Evolutionary conservation across 1,140 invertebrate genomes (phyloP).

Genomic region (Neodiprion fabricii): DNA sequence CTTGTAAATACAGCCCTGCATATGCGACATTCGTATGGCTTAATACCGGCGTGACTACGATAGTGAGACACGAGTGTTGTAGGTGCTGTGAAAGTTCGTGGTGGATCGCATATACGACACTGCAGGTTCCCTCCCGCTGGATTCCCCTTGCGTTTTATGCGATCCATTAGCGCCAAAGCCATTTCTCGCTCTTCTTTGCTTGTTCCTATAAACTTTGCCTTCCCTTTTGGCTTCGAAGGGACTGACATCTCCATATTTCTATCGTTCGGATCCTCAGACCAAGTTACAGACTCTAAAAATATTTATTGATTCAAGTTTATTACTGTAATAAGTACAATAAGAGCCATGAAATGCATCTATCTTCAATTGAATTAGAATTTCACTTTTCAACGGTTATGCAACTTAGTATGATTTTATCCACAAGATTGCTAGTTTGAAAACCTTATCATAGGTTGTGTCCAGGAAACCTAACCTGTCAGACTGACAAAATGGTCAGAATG

Average conservation of each 20-base stretch:
- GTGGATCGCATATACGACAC: constrained; percentile 69
- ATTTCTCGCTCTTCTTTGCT: constrained; percentile 62
- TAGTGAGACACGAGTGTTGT: constrained; percentile 73
- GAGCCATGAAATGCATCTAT: too few relatives aligned
- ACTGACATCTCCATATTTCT: constrained; percentile 32
- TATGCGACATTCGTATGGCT: constrained; percentile 70
- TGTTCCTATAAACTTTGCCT: constrained; percentile 65
- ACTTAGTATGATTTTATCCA: too few relatives aligned
- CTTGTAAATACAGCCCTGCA: constrained; percentile 71
- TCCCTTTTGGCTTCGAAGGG: constrained; percentile 59
- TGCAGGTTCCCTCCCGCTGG: constrained; percentile 60
- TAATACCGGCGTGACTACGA: constrained; percentile 72
- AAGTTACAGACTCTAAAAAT: constrained; percentile 14
- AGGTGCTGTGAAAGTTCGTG: constrained; percentile 70
- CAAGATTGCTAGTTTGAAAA: too few relatives aligned
- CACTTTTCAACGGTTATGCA: too few relatives aligned
- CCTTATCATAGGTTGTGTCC: too few relatives aligned
- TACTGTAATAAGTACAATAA: too few relatives aligned
- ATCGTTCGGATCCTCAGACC: constrained; percentile 23
- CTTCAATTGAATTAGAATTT: too few relatives aligned
- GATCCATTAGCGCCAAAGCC: constrained; percentile 60
- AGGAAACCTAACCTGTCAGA: too few relatives aligned
- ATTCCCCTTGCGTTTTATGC: constrained; percentile 59
- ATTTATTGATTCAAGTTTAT: too few relatives aligned
- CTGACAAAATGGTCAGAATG: too few relatives aligned